phyloP scores from a whole-genome alignment of 2,888 invertebrate genomes.

The Cabera pusaria region DNA sequence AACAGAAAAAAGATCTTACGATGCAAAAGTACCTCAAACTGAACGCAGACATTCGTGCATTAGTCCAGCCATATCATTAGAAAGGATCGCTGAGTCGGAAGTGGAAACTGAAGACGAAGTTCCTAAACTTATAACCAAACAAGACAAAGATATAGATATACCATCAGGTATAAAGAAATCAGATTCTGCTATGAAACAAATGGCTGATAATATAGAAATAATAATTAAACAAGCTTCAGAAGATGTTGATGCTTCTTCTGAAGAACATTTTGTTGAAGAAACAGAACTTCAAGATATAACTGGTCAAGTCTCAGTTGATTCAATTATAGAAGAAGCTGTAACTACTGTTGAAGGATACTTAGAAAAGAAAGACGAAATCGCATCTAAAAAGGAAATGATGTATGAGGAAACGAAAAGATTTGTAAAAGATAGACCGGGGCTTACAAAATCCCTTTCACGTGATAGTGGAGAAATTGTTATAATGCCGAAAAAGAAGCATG shows the following conservation, averaged over 20 bases:
- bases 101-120: conserved; percentile 71
- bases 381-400: conserved; percentile 53
- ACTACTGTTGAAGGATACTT: conserved; percentile 68
- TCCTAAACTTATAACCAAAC: conserved; percentile 19
- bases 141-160: conserved; percentile 39
- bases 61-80: conserved; percentile 74
- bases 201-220: conserved; percentile 79
- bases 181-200: conserved; percentile 78
- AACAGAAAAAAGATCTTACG: conserved; percentile 70
- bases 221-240: conserved; percentile 79
- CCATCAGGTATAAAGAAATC: conserved; percentile 67
- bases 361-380: conserved; percentile 49
- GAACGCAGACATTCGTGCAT: conserved; percentile 76
- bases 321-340: conserved; percentile 75
- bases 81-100: conserved; percentile 76
- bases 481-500: conserved; percentile 76
- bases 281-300: conserved; percentile 50
- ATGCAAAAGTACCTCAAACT: conserved; percentile 73
- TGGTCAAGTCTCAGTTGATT: conserved; percentile 72
- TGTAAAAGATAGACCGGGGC: conserved; percentile 63
- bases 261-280: conserved; percentile 55
- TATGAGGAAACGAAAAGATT: conserved; percentile 59
- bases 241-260: conserved; percentile 69
- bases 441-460: conserved; percentile 74
- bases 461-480: conserved; percentile 76